Evolutionary conservation across 2,113 vertebrate species (phyloP), one percentile per base, ranked within the genome.

Genomic region (Crotalus horridus): DNA sequence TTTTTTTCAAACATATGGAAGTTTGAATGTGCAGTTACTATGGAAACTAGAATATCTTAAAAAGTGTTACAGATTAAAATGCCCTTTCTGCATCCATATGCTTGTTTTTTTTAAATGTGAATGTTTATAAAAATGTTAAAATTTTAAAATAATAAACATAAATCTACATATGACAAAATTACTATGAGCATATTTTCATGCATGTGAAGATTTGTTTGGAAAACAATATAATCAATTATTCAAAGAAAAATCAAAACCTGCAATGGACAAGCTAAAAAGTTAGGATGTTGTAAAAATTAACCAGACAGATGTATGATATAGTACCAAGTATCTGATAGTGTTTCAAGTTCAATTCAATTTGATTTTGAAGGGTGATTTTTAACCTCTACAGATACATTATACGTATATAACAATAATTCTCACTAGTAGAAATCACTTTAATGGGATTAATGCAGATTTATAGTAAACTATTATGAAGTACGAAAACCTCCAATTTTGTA

Each of bases 11-110:
- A 90, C 56, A 87, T 90, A 93, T 54, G 92, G 81, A 87, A 87
- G 74, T 93, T 90, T 93, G 56, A 87, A 54, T 64, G 59, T 93
- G 81, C 56, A 64, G 89, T 93, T 87, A 93, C 92, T 93, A 93
- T 86, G 92, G 92, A 89, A 93, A 93, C 89, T 85, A 86, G 13
- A 53, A 53, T 58, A 64, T 90, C 46, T 24, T 54, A 69, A 64
- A 54, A 86, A 81, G 91, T 15, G 58, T 87, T n/a, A 51, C 46
- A 87, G 90, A 54, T 81, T 43, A 21, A 90, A 54, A 17, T 48
- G 90, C 13, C 29, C 20, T 90, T 74, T 61, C 43, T 64, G 15
- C 56, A 90, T 90, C n/a, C 59, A 23, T 90, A 39, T 89, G 26
- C 9, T 24, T 90, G 51, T 89, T n/a, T 54, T 85, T n/a, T 39